Percentiles rank a stretch among this genome's conserved stretches.
These are phyloP conservation scores for Leptinotarsa peninsularis DNA, from an alignment of 2,888 invertebrate genomes.

Conservation along the genomic window DNA sequence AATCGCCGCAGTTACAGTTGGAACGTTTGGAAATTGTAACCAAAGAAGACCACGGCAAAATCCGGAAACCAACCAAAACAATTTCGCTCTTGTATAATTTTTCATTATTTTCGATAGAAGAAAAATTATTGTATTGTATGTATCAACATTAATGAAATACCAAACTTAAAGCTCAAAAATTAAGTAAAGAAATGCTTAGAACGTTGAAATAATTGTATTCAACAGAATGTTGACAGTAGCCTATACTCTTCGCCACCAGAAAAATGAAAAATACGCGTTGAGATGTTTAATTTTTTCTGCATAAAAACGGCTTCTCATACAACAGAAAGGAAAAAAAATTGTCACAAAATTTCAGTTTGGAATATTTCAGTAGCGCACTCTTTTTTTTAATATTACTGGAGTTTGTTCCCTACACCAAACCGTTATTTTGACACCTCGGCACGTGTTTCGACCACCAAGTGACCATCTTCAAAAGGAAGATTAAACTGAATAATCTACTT, in stretches of 20 bases:
- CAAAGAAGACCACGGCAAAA: too few species aligned
- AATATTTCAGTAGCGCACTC: background rate
- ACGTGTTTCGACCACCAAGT: too few species aligned
- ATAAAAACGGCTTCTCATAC: too few species aligned
- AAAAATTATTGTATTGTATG: background rate
- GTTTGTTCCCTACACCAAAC: too few species aligned
- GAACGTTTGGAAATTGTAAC: too few species aligned
- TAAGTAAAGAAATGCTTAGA: background rate
- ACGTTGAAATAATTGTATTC: background rate
- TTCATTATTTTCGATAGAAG: background rate
- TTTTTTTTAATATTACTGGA: too few species aligned
- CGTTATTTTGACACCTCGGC: too few species aligned
- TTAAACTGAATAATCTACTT: too few species aligned
- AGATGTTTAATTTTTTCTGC: background rate
- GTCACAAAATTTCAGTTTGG: background rate
- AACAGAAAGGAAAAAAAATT: background rate
- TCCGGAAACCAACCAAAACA: background rate
- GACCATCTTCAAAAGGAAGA: too few species aligned
- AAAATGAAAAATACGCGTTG: background rate
- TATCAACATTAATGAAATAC: background rate
- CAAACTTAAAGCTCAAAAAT: background rate
- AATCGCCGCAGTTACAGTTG: too few species aligned
- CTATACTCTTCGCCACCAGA: background rate
- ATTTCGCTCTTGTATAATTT: background rate
- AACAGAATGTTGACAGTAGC: background rate